phyloP scores from a whole-genome alignment of 1,140 invertebrate genomes.

The Lamellibrachia luymesi region DNA sequence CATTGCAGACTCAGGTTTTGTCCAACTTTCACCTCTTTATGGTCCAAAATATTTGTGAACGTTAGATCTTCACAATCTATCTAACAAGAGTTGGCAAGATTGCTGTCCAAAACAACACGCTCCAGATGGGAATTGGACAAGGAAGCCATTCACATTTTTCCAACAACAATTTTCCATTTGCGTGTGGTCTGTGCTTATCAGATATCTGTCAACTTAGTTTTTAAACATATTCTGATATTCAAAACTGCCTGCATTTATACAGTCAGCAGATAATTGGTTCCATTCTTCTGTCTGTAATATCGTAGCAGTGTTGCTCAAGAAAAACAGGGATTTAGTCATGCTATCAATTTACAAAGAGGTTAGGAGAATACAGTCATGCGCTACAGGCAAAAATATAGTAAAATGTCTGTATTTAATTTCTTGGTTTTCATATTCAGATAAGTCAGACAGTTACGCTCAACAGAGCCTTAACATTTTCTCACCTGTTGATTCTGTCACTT shows the following conservation, averaged over 20 bases:
- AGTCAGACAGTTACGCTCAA: neutral
- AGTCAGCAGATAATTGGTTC: neutral
- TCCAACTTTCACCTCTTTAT: neutral
- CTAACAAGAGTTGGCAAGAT: neutral
- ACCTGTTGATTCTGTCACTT: neutral
- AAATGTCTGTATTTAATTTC: neutral
- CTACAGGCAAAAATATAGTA: neutral
- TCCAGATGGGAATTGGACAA: neutral
- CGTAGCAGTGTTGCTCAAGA: neutral
- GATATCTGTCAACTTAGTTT: no score
- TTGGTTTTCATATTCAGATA: neutral
- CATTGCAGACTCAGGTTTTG: neutral
- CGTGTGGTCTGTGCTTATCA: no score
- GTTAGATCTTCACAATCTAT: neutral
- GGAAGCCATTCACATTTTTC: neutral
- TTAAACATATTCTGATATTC: neutral
- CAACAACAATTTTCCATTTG: neutral
- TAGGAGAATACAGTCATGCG: neutral
- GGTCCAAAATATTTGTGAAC: neutral
- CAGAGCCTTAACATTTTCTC: neutral
- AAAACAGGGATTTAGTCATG: neutral
- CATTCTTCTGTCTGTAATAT: neutral
- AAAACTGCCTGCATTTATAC: neutral
- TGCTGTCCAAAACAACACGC: neutral
- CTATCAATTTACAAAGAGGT: neutral